These are phyloP conservation scores for Gambusia yucatana DNA, from an alignment of 2,797 vertebrate species.

Conservation along the genomic window DNA sequence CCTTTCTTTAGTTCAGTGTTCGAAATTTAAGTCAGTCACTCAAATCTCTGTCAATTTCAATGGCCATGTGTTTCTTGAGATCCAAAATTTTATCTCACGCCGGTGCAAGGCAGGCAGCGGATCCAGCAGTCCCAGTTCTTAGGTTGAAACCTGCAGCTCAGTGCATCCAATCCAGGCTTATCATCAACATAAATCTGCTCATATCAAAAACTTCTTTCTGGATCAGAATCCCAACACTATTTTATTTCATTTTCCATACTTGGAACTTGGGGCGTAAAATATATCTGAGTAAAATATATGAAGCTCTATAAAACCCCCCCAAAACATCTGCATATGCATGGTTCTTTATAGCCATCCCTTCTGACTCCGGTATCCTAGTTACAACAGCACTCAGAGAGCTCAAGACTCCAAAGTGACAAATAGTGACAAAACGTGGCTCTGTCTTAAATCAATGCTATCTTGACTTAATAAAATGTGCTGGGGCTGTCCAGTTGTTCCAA, in stretches of 20 bases:
- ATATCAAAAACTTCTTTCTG: neutral
- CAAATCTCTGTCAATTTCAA: too few relatives aligned
- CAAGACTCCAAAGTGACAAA: neutral
- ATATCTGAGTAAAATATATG: neutral
- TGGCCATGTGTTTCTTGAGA: too few relatives aligned
- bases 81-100: too few relatives aligned
- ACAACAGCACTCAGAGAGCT: neutral
- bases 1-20: too few relatives aligned
- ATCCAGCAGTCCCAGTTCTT: neutral
- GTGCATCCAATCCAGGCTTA: neutral
- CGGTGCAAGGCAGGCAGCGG: neutral
- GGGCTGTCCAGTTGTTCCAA: slow-evolving; percentile 62
- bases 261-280: neutral
- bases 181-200: neutral
- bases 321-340: neutral
- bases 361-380: neutral
- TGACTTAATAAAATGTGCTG: slow-evolving; percentile 45
- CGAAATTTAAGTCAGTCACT: too few relatives aligned
- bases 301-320: too few relatives aligned
- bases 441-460: slow-evolving; percentile 73
- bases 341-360: neutral
- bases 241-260: neutral
- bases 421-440: slow-evolving; percentile 2
- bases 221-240: neutral
- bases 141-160: neutral